phyloP scores from a whole-genome alignment of 2,888 invertebrate genomes.

The Pterostichus madidus region DNA sequence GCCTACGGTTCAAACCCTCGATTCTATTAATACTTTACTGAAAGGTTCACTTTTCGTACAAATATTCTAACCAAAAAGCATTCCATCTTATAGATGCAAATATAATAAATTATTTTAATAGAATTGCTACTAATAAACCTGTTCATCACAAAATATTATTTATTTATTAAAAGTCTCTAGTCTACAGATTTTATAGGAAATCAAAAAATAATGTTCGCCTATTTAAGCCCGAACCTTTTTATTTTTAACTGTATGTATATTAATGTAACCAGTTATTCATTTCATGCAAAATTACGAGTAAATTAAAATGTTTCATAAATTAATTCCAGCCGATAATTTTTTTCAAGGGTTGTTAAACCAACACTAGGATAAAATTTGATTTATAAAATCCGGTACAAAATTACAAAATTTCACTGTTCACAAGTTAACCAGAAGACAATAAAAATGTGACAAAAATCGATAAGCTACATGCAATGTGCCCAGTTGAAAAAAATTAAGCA shows the following conservation, averaged over 20 bases:
- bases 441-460: constrained; percentile 31
- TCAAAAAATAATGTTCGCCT: neutral
- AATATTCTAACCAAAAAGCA: too few species aligned
- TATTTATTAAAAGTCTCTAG: too few species aligned
- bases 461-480: neutral
- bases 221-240: neutral
- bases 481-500: constrained; percentile 15
- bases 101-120: too few species aligned
- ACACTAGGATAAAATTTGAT: constrained; percentile 19
- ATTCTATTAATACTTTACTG: too few species aligned
- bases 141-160: too few species aligned
- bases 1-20: too few species aligned
- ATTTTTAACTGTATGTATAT: neutral
- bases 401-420: constrained; percentile 42
- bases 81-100: too few species aligned
- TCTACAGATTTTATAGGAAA: too few species aligned
- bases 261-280: constrained; percentile 22
- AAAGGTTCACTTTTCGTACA: too few species aligned
- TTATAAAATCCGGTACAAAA: constrained; percentile 26
- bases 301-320: constrained; percentile 12
- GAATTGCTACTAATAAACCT: too few species aligned
- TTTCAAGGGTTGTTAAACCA: constrained; percentile 28
- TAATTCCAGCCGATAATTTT: constrained; percentile 12
- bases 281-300: constrained; percentile 22
- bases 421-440: constrained; percentile 47